Evolutionary conservation across 1,140 invertebrate species (phyloP).

Genomic region (Tetranychus cinnabarinus): DNA sequence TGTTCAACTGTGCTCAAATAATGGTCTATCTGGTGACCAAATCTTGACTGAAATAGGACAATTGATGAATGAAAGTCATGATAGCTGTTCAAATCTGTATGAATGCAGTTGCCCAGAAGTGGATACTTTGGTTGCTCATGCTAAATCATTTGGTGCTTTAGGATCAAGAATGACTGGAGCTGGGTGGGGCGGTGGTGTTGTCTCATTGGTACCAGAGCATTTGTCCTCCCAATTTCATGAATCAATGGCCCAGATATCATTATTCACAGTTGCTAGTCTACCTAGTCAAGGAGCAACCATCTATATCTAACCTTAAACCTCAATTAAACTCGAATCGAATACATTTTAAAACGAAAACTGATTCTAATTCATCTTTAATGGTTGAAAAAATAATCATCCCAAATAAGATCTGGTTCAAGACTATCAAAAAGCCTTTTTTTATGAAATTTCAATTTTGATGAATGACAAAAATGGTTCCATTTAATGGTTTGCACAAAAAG

Average conservation of each 20-base stretch:
- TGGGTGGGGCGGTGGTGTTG: conserved; percentile 29
- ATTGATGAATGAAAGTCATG: conserved; percentile 71
- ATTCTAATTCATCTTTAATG: too few relatives aligned
- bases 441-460: too few relatives aligned
- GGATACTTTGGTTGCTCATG: conserved; percentile 54
- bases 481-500: too few relatives aligned
- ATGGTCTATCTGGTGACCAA: conserved; percentile 14
- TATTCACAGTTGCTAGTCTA: conserved; percentile 1
- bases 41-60: conserved; percentile 36
- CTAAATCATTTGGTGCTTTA: conserved; percentile 39
- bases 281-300: conserved; percentile 4
- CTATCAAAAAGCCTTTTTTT: too few relatives aligned
- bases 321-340: too few relatives aligned
- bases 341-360: too few relatives aligned
- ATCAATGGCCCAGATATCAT: not conserved
- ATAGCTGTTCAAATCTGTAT: conserved; percentile 56
- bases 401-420: too few relatives aligned
- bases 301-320: not conserved
- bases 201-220: conserved; percentile 5
- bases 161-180: conserved; percentile 80
- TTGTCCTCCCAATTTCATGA: conserved; percentile 3
- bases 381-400: too few relatives aligned
- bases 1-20: conserved; percentile 32
- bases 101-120: conserved; percentile 80
- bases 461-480: too few relatives aligned